Conservation (phyloP, 2,113 vertebrate genomes). For the Ploceus nigricollis region DNA sequence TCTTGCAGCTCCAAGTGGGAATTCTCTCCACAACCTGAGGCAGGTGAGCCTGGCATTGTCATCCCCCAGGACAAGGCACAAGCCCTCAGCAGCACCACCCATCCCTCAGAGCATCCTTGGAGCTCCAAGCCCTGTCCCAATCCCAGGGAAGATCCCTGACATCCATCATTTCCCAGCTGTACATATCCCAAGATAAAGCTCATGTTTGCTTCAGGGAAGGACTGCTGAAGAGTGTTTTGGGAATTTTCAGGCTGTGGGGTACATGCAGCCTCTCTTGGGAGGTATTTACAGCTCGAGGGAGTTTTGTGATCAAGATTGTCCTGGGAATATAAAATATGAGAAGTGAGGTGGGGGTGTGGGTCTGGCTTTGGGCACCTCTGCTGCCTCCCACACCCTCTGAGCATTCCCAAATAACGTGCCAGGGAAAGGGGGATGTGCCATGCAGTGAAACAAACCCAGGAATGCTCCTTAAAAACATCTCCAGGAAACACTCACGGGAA, state of each 20-base stretch:
- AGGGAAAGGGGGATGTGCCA: accelerated
- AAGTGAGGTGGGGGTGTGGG: accelerated
- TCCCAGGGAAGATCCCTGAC: neutral
- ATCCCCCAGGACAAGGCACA: neutral
- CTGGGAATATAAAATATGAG: neutral
- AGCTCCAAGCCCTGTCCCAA: neutral
- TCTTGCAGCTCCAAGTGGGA: slow-evolving; percentile 25
- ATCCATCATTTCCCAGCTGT: accelerated
- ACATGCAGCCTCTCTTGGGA: neutral
- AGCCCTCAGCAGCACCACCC: neutral
- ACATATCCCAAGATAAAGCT: accelerated
- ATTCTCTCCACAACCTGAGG: slow-evolving; percentile 67
- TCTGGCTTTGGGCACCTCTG: neutral
- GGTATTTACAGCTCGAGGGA: accelerated
- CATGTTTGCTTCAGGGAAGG: neutral
- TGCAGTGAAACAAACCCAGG: neutral
- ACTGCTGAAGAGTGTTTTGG: neutral
- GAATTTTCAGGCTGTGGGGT: neutral
- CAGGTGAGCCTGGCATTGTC: neutral
- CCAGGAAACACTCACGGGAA: accelerated
- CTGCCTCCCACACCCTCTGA: neutral
- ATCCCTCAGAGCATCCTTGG: neutral
- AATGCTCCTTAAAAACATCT: neutral
- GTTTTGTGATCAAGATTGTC: neutral
- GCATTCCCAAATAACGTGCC: accelerated